These are phyloP conservation scores for Noturus placidus DNA, from an alignment of 2,113 vertebrate genomes.

Conservation along the genomic window DNA sequence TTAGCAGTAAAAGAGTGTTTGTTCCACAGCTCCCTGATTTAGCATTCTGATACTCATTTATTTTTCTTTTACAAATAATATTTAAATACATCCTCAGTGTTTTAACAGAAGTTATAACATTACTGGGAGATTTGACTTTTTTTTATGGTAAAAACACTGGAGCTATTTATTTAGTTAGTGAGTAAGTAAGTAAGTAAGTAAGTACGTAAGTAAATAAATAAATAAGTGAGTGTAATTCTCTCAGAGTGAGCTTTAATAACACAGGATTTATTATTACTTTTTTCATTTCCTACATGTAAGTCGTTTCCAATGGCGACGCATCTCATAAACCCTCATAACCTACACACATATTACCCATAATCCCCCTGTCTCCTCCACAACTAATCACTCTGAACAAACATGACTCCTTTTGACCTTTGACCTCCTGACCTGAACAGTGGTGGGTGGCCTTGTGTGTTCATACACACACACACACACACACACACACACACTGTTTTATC, in stretches of 20 bases:
- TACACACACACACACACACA: constrained; percentile 23
- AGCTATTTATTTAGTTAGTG: not conserved
- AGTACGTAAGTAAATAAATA: not conserved
- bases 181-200: not conserved
- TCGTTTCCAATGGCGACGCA: constrained; percentile 12
- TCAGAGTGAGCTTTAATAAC: constrained; percentile 22
- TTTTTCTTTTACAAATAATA: no score
- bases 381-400: constrained; percentile 51
- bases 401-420: constrained; percentile 56
- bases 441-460: constrained; percentile 33
- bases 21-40: no score
- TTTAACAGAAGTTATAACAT: no score
- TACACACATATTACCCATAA: constrained; percentile 37
- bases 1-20: no score
- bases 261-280: not conserved
- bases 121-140: not conserved
- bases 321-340: constrained; percentile 37
- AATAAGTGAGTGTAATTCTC: constrained; percentile 2
- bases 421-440: constrained; percentile 48
- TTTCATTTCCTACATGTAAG: constrained; percentile 38
- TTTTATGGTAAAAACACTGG: not conserved
- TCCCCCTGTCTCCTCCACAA: constrained; percentile 38
- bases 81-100: no score
- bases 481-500: not conserved
- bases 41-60: no score